Evolutionary conservation across 1,140 invertebrate species (phyloP).

Genomic region (Aporrectodea caliginosa): DNA sequence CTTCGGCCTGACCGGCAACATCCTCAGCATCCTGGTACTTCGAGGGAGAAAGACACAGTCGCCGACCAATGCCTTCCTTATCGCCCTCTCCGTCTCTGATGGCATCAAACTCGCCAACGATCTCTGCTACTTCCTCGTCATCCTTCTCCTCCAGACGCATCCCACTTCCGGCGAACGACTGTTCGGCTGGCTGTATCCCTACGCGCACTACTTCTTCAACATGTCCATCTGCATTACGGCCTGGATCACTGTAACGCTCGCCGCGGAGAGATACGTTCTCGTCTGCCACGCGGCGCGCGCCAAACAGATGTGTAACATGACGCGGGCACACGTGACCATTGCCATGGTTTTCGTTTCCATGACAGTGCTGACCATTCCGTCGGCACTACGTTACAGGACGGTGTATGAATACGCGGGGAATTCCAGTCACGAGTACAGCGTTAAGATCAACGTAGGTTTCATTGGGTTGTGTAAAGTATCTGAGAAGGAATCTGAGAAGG

Average conservation of each 20-base stretch:
- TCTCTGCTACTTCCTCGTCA: constrained; percentile 65
- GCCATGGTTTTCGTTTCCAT: constrained; percentile 42
- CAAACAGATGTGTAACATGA: constrained; percentile 73
- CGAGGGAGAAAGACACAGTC: constrained; percentile 67
- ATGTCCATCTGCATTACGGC: constrained; percentile 62
- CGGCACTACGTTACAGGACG: constrained; percentile 45
- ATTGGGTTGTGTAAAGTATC: too few species aligned
- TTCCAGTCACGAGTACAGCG: neutral
- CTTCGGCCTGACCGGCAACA: constrained; percentile 49
- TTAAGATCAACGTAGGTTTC: constrained; percentile 2
- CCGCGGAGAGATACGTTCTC: constrained; percentile 88
- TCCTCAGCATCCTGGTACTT: constrained; percentile 69
- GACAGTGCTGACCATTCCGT: constrained; percentile 44
- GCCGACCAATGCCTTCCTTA: constrained; percentile 71
- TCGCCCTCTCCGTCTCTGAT: constrained; percentile 70
- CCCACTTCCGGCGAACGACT: constrained; percentile 36
- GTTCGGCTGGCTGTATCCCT: constrained; percentile 46
- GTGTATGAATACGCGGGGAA: constrained; percentile 9
- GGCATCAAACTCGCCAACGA: constrained; percentile 68
- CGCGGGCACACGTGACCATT: constrained; percentile 38
- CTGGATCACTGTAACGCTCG: constrained; percentile 91
- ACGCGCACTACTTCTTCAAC: constrained; percentile 51
- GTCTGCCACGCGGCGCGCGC: constrained; percentile 87
- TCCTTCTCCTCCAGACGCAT: constrained; percentile 53
- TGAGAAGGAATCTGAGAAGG: too few species aligned